A percentile compares a stretch with the other conserved stretches of the same genome.
phyloP scores from a whole-genome alignment of 1,140 invertebrate genomes.

The Drosophila sp. region DNA sequence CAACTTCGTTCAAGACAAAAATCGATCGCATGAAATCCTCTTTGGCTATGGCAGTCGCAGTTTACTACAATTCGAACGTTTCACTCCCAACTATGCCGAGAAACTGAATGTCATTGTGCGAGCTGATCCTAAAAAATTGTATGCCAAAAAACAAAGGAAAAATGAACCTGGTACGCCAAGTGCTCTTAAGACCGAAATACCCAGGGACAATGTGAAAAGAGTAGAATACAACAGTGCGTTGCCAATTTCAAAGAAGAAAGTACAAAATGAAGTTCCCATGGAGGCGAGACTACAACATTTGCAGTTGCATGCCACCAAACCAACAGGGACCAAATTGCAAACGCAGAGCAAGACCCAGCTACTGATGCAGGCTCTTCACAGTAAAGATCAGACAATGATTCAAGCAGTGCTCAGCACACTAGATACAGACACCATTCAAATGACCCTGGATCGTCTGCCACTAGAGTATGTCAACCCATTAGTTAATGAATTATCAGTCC shows the following conservation, averaged over 20 bases:
- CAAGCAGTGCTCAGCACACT: constrained; percentile 85
- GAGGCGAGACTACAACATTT: constrained; percentile 90
- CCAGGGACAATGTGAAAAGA: constrained; percentile 80
- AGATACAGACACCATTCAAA: constrained; percentile 85
- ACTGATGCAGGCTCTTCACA: constrained; percentile 90
- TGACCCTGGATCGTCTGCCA: constrained; percentile 86
- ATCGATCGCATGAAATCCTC: constrained; percentile 82
- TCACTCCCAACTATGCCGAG: constrained; percentile 85
- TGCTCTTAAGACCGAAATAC: constrained; percentile 83
- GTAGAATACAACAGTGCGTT: constrained; percentile 75
- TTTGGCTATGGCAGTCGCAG: constrained; percentile 85
- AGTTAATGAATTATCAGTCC: constrained; percentile 85
- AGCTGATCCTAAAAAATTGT: constrained; percentile 83
- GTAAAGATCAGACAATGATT: constrained; percentile 88
- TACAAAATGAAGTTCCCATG: constrained; percentile 88
- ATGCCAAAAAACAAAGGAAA: constrained; percentile 78
- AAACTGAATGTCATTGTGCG: constrained; percentile 85
- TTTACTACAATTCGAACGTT: constrained; percentile 87
- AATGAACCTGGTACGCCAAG: constrained; percentile 59
- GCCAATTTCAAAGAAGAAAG: constrained; percentile 83
- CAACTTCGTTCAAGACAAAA: constrained; percentile 82
- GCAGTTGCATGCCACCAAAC: constrained; percentile 82
- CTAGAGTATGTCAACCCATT: constrained; percentile 86
- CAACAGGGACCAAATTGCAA: constrained; percentile 82
- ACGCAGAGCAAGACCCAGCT: constrained; percentile 89